Conservation (phyloP, 1,140 invertebrate species). For the Metopolophium dirhodum region DNA sequence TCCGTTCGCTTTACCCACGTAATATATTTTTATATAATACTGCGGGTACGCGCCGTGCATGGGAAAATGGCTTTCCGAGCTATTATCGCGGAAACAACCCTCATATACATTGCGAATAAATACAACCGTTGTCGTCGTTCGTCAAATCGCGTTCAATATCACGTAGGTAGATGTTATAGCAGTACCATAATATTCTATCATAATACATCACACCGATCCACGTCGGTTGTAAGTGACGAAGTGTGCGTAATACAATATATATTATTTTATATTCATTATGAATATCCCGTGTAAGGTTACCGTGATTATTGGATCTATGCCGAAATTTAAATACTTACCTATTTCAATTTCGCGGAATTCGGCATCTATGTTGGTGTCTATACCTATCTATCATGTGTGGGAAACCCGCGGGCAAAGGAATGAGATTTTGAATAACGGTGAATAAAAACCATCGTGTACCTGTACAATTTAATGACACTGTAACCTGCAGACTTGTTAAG, state of each 20-base stretch:
- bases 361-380: too few species aligned
- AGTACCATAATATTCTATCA: not conserved
- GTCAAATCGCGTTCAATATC: not conserved
- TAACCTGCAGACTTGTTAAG: too few species aligned
- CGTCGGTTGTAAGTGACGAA: not conserved
- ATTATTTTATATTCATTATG: not conserved
- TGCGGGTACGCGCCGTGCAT: not conserved
- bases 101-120: not conserved
- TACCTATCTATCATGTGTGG: too few species aligned
- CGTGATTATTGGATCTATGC: not conserved
- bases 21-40: not conserved
- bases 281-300: not conserved
- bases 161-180: not conserved
- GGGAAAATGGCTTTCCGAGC: not conserved
- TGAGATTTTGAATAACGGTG: too few species aligned
- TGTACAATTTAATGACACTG: too few species aligned
- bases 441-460: too few species aligned
- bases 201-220: not conserved
- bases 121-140: not conserved
- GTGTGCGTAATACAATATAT: not conserved
- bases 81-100: not conserved
- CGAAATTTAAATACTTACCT: not conserved
- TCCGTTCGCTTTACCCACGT: not conserved
- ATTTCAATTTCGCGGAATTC: not conserved
- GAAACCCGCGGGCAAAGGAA: too few species aligned